Percentiles rank a stretch among this genome's conserved stretches.
phyloP scores from a whole-genome alignment of 1,140 invertebrate genomes.

The Lepidotrigona ventralis region DNA sequence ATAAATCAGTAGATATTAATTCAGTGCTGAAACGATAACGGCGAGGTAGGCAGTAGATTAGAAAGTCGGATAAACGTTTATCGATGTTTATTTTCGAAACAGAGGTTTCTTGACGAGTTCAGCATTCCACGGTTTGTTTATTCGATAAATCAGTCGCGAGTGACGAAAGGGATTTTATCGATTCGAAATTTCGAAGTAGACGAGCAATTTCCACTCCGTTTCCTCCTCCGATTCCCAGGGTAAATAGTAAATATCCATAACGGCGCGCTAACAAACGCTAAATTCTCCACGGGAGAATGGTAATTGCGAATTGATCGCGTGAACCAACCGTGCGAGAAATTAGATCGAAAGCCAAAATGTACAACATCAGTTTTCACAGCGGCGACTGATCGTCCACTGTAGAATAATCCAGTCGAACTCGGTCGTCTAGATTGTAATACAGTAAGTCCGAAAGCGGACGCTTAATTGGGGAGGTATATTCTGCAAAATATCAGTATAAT shows the following conservation, averaged over 20 bases:
- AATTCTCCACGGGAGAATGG: background rate
- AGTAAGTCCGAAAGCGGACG: too few relatives aligned
- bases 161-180: background rate
- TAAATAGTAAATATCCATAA: background rate
- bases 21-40: background rate
- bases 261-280: background rate
- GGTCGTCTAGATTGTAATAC: background rate
- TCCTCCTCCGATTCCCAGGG: background rate
- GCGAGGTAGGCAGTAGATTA: background rate
- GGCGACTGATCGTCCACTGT: slow-evolving; percentile 31
- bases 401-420: slow-evolving; percentile 41
- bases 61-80: background rate
- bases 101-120: background rate
- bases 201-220: background rate
- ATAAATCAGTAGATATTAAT: background rate
- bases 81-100: background rate
- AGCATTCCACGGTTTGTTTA: too few relatives aligned
- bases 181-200: background rate
- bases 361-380: background rate
- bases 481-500: too few relatives aligned
- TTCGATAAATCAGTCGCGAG: background rate
- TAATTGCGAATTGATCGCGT: background rate
- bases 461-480: too few relatives aligned
- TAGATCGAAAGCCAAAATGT: background rate
- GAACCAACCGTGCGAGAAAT: background rate